These are phyloP conservation scores for Lithobates sylvaticus DNA, from an alignment of 2,797 vertebrate genomes.

Conservation along the genomic window DNA sequence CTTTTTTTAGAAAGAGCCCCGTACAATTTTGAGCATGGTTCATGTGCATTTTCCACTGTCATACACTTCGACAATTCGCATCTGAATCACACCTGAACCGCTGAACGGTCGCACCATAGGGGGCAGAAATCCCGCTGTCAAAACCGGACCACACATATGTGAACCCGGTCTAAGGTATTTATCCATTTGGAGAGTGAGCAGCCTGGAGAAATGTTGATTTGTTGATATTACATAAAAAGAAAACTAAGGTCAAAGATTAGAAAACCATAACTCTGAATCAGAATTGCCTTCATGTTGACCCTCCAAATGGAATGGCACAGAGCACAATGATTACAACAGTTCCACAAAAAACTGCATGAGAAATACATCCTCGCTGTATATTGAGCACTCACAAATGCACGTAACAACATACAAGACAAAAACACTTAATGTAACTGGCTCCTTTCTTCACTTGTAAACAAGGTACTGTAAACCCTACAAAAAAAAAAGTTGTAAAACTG, in stretches of 20 bases:
- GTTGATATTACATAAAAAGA: background rate
- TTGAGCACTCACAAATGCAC: slow-evolving; percentile 48
- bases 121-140: too few relatives aligned
- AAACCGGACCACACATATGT: too few relatives aligned
- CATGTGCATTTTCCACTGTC: too few relatives aligned
- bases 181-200: slow-evolving; percentile 28
- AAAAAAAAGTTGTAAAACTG: slow-evolving; percentile 11
- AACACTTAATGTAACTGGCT: slow-evolving; percentile 51
- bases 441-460: slow-evolving; percentile 56
- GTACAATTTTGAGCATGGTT: too few relatives aligned
- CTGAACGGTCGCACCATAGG: too few relatives aligned
- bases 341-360: slow-evolving; percentile 19
- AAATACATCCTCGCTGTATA: slow-evolving; percentile 19
- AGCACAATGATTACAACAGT: slow-evolving; percentile 8
- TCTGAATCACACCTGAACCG: too few relatives aligned
- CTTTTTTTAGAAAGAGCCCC: too few relatives aligned
- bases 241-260: background rate
- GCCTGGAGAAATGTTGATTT: slow-evolving; percentile 5
- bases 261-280: background rate
- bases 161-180: slow-evolving; percentile 2
- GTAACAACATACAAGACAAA: slow-evolving; percentile 35
- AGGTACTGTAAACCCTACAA: slow-evolving; percentile 40
- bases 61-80: too few relatives aligned
- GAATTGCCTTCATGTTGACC: slow-evolving; percentile 2
- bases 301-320: slow-evolving; percentile 45